Evolutionary conservation across 2,888 invertebrate genomes (phyloP), one percentile per base, ranked within the genome.

Genomic region (Macrostomum cliftonense): DNA sequence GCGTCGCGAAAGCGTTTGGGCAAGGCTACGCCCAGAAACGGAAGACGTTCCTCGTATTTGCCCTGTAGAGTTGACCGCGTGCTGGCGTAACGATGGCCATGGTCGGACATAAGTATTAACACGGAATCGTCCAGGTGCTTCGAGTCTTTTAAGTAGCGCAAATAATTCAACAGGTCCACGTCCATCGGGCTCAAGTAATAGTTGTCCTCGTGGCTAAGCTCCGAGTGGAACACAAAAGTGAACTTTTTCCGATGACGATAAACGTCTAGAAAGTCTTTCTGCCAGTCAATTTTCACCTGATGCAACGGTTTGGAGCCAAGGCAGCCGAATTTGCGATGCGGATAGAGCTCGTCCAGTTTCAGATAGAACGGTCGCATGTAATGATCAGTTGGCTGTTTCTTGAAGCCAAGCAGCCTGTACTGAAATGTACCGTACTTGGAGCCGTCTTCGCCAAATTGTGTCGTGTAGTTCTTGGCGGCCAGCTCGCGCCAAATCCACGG

Each of bases 61-160:
- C 89, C 91, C 67, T 89, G 88, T 7, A 84, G 73, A 0, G 87
- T 88, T 58, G 81, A 78, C 0, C 91, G 77, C 9, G 87, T 77
- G 46, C 78, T 75, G 0, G 82, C 79, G 68, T 83, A 88, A 63
- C 88, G 59, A 4, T 61, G 58, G 0, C 91, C 91, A 67, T 93
- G 91, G 71, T 93, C 91, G 4, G 86, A 82, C 85, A 91, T 86
- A 2, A 91, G 63, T 48, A 91, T 78, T 0, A 93, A 69, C 54
- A 91, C 63, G 0, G 89, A 84, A 57, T 84, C 78, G 53, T 87
- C 78, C 16, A 87, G 71, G 39, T 77, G 70, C 0, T 79, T 79
- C 1, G 73, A 73, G 4, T 72, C 63, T 42, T 63, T 45, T 37
- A 87, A 69, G 37, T 74, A 70, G 43, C 72, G 71, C n/a, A 89